Evolutionary conservation across 2,113 vertebrate genomes (phyloP).

Genomic region (Sorex fumeus): DNA sequence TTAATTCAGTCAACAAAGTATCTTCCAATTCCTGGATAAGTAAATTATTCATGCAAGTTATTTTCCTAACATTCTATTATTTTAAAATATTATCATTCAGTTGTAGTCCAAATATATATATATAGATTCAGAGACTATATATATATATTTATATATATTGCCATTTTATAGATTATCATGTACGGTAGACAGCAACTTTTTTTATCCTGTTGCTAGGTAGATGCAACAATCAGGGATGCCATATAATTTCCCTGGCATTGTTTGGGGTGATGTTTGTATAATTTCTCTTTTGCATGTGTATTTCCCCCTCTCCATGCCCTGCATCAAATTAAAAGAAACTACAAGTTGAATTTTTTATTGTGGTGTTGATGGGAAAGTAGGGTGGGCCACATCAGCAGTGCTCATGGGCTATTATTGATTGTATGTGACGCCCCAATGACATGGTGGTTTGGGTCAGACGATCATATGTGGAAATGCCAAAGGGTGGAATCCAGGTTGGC

Average conservation of each 20-base stretch:
- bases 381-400: too few species aligned
- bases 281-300: slow-evolving; percentile 4
- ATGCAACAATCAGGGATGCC: not conserved
- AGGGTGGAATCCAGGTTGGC: too few species aligned
- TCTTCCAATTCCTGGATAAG: not conserved
- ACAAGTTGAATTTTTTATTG: too few species aligned
- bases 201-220: not conserved
- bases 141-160: not conserved
- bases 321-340: slow-evolving; percentile 37
- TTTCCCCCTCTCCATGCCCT: not conserved
- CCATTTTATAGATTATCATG: not conserved
- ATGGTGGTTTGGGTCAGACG: too few species aligned
- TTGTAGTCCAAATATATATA: not conserved
- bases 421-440: too few species aligned
- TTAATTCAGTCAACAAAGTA: too few species aligned
- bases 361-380: too few species aligned
- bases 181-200: not conserved
- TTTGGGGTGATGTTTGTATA: not conserved
- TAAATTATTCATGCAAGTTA: slow-evolving; percentile 39
- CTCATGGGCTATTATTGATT: too few species aligned
- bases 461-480: too few species aligned
- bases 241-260: not conserved
- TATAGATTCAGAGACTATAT: too few species aligned
- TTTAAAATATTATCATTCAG: not conserved
- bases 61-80: not conserved